A percentile compares a stretch with the other conserved stretches of the same genome.
Conservation (phyloP, 2,113 vertebrate species). For the Pelecanoides urinatrix region DNA sequence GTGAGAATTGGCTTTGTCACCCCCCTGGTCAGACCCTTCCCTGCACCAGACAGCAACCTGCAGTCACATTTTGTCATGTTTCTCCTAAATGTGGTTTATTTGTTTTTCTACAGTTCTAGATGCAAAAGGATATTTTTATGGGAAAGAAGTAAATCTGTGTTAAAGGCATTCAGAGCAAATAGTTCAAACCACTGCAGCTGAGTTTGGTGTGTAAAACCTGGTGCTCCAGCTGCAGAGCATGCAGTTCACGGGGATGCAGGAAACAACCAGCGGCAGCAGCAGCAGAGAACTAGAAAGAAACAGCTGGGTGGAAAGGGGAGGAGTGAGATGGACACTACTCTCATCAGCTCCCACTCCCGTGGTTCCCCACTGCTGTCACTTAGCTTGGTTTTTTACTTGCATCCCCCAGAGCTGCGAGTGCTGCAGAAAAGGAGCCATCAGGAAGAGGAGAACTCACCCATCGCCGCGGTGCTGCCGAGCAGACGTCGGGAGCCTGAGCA, state of each 20-base stretch:
- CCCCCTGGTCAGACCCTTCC: neutral
- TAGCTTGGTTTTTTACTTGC: neutral
- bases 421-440: neutral
- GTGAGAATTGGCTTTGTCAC: neutral
- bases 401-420: neutral
- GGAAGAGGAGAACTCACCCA: neutral
- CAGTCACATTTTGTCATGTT: neutral
- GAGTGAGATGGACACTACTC: fast-evolving
- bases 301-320: neutral
- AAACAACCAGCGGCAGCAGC: neutral
- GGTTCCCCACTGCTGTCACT: neutral
- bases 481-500: neutral
- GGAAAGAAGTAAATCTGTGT: neutral
- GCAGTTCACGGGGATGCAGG: neutral
- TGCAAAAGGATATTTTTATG: neutral
- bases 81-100: neutral
- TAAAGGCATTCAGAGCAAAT: neutral
- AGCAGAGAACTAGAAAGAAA: neutral
- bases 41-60: neutral
- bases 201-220: neutral
- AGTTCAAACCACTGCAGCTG: neutral
- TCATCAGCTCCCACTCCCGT: neutral
- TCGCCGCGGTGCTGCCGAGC: neutral
- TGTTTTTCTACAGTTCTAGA: neutral
- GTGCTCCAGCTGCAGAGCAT: neutral